Evolutionary conservation across 1,140 invertebrate genomes (phyloP).

Genomic region (Drosophila bocki): DNA sequence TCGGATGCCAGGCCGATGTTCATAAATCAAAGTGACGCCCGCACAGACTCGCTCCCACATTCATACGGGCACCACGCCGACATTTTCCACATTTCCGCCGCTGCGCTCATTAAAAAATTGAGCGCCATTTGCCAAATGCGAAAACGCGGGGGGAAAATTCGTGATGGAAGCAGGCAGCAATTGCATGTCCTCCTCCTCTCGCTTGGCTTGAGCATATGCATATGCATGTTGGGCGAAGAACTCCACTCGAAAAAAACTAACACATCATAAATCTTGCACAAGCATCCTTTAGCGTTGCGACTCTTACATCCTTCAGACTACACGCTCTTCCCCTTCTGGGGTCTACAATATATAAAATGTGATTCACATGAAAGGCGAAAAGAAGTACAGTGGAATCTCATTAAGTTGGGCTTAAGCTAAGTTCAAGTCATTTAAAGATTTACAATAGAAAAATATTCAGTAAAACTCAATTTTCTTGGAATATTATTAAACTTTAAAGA

Average conservation of each 20-base stretch:
- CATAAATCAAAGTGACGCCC: slow-evolving; percentile 75
- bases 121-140: slow-evolving; percentile 73
- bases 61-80: slow-evolving; percentile 1
- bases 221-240: slow-evolving; percentile 65
- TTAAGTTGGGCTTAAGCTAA: neutral
- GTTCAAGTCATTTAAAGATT: too few relatives aligned
- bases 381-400: slow-evolving; percentile 1
- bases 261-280: slow-evolving; percentile 80
- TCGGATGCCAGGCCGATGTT: slow-evolving; percentile 64
- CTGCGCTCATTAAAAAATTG: slow-evolving; percentile 78
- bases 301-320: slow-evolving; percentile 39
- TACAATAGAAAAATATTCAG: too few relatives aligned
- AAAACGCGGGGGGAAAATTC: slow-evolving; percentile 16
- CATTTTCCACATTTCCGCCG: slow-evolving; percentile 62
- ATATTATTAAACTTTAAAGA: too few relatives aligned
- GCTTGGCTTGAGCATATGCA: slow-evolving; percentile 59
- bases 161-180: slow-evolving; percentile 40
- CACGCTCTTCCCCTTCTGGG: slow-evolving; percentile 20
- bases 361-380: slow-evolving; percentile 32
- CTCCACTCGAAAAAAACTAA: slow-evolving; percentile 75
- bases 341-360: slow-evolving; percentile 37
- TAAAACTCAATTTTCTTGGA: too few relatives aligned
- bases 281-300: slow-evolving; percentile 73
- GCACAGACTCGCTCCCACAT: slow-evolving; percentile 5
- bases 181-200: slow-evolving; percentile 53